A percentile compares a stretch with the other conserved stretches of the same genome.
Evolutionary conservation across 2,113 vertebrate genomes (phyloP).

Genomic region (Apaloderma vittatum): DNA sequence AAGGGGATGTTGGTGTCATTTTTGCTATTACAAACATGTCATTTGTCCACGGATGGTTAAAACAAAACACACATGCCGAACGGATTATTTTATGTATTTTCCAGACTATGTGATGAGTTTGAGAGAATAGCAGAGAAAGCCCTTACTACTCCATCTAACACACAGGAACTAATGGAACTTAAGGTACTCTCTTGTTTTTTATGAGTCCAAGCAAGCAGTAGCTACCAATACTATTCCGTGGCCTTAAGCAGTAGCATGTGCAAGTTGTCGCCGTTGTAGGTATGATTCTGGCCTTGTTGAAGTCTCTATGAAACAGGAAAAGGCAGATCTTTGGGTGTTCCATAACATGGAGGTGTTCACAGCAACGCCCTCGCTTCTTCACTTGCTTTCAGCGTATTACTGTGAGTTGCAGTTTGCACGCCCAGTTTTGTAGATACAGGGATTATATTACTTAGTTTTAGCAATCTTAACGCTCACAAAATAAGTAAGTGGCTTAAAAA

Average conservation of each 20-base stretch:
- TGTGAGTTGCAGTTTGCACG: background rate
- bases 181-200: slow-evolving; percentile 78
- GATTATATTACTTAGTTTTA: background rate
- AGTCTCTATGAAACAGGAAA: background rate
- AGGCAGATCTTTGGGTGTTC: background rate
- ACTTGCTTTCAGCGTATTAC: background rate
- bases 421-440: background rate
- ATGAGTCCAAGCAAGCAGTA: background rate
- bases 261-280: background rate
- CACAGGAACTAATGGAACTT: slow-evolving; percentile 87
- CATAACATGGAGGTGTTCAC: accelerated
- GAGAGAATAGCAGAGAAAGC: slow-evolving; percentile 88
- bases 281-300: background rate
- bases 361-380: background rate
- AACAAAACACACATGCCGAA: background rate
- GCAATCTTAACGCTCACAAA: background rate
- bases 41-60: background rate
- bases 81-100: slow-evolving; percentile 1
- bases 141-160: slow-evolving; percentile 85
- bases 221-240: background rate
- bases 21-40: background rate
- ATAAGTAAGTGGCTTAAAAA: background rate
- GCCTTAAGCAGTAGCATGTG: background rate
- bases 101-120: slow-evolving; percentile 88
- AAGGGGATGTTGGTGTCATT: background rate